phyloP scores from a whole-genome alignment of 2,113 vertebrate genomes.

The Saiga tatarica region DNA sequence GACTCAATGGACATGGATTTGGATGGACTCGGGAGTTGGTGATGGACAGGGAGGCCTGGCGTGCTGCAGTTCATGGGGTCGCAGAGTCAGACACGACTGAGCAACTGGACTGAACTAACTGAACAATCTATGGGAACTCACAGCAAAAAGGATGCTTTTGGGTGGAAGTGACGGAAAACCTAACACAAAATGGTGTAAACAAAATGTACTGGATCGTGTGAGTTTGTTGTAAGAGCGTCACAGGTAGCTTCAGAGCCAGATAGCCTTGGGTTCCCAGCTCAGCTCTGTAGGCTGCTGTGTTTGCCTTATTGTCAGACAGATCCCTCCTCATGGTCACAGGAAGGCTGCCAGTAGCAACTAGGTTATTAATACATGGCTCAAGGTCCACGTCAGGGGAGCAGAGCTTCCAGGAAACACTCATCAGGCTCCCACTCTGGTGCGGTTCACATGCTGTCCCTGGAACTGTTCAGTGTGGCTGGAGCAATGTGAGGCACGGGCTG shows the following conservation, averaged over 20 bases:
- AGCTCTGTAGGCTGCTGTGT: background rate
- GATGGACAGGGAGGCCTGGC: no score
- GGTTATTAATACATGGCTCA: background rate
- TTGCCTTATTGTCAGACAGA: background rate
- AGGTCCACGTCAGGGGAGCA: background rate
- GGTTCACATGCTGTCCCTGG: background rate
- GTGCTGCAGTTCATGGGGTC: accelerated
- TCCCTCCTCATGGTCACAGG: background rate
- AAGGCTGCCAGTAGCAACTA: background rate
- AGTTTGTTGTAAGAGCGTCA: background rate
- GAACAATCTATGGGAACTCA: background rate
- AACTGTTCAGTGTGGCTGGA: background rate
- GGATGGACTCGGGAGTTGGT: no score
- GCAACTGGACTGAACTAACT: no score
- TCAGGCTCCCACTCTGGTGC: background rate
- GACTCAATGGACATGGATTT: no score
- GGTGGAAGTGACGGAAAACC: background rate
- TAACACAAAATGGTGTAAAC: background rate
- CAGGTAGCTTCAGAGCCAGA: accelerated
- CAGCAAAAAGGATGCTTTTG: background rate
- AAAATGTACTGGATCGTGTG: accelerated
- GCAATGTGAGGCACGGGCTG: accelerated
- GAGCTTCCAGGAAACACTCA: background rate
- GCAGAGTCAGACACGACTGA: no score
- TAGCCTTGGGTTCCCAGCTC: background rate